Conservation (phyloP, 1,140 invertebrate genomes). For the Zaprionus gabonicus region DNA sequence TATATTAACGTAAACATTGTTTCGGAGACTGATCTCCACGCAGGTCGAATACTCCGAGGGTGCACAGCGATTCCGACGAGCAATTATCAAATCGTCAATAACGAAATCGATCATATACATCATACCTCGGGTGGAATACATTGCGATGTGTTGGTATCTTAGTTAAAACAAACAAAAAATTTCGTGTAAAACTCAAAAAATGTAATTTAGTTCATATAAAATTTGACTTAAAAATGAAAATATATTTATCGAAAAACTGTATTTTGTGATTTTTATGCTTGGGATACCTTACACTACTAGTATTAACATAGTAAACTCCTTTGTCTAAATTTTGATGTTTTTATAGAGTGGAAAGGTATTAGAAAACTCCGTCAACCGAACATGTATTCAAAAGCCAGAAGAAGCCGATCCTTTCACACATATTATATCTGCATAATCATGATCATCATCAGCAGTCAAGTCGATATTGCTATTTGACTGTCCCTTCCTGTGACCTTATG, state of each 20-base stretch:
- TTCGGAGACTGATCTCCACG: conserved; percentile 71
- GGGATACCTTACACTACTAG: too few species aligned
- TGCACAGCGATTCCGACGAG: conserved; percentile 68
- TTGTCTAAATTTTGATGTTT: too few species aligned
- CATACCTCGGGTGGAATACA: conserved; percentile 34
- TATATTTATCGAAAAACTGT: not conserved
- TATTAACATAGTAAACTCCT: too few species aligned
- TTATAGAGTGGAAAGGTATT: too few species aligned
- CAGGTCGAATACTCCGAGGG: conserved; percentile 76
- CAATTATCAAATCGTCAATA: conserved; percentile 76
- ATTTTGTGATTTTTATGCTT: not conserved
- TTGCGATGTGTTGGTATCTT: not conserved
- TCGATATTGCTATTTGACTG: too few species aligned
- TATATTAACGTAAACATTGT: conserved; percentile 63
- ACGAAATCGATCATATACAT: conserved; percentile 82
- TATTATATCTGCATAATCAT: too few species aligned
- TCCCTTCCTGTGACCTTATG: too few species aligned
- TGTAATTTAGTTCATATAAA: not conserved
- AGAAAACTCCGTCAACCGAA: too few species aligned
- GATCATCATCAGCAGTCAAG: too few species aligned
- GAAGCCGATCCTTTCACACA: too few species aligned
- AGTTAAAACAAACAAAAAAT: not conserved
- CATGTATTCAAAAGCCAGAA: too few species aligned
- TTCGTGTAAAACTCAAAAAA: not conserved
- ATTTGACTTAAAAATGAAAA: not conserved